Base-by-base conservation (phyloP, 1,140 invertebrate genomes). In the Tetramorium parvispinum region DNA sequence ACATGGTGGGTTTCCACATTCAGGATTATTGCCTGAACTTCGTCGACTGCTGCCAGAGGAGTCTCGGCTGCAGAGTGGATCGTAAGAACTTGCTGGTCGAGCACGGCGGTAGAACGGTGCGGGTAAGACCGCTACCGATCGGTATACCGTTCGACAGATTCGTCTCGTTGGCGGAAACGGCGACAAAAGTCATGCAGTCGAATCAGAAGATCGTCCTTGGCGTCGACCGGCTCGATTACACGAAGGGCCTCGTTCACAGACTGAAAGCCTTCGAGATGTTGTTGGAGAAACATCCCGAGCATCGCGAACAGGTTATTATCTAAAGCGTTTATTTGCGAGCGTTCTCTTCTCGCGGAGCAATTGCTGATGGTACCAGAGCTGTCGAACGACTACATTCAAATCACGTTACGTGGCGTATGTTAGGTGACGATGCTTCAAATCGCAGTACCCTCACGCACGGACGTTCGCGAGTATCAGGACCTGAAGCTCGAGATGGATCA, bases 1-100 rank as follows among this genome's bases (percentile, higher is more conserved):
- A 98, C 94, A 97, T 98, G 97, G 97, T 98, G 53, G 98, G 98
- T 51, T 99, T 99, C 91, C 98, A 99, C 91, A 98, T 98, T 87
- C 97, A 98, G 75, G 98, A 98, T 91, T 98, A 99, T 92, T 98
- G 98, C 91, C 95, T 98, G 46, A 98, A 98, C 93, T 99, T 98
- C 90, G 98, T 99, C 7, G 98, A 99, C 92, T 98, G 98, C 92
- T 98, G 98, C 93, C 98, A 98, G 94, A 96, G 98, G 82, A 96
- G 97, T 89, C 96, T 98, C 18, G 98, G 98, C 63, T 98, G 98
- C 91, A 97, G 98, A 92, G 98, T 98, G 0, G 98, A 98, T 93
- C 96, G 98, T 57, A 98, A 98, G 92, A 97, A 98, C 92, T 95
- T 98, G 71, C 95, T 98, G 13, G 98, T 98, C 1, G 98, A 99